Base-by-base conservation (phyloP, 1,140 invertebrate species). In the Neodiprion pinetum region DNA sequence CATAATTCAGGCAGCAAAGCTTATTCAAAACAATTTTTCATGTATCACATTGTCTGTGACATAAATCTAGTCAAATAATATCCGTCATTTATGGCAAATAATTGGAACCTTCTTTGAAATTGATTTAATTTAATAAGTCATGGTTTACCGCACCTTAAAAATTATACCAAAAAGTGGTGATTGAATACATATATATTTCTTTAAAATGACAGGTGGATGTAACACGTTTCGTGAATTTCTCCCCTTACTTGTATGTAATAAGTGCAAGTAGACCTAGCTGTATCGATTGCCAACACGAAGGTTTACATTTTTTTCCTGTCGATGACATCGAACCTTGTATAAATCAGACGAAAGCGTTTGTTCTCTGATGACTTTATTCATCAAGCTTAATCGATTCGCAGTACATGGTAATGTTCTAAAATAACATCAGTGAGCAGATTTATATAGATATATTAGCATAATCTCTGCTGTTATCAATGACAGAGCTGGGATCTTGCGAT, bases 1-100 rank as follows among this genome's bases (percentile, higher is more conserved):
- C 53, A 61, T 61, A 61, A 61, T 8, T 61, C 11, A 61, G 53
- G 53, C 53, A 61, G 53, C 53, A 61, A 61, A 61, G 53, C n/a
- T 61, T 11, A 40, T 5, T 61, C 5, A 17, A 14, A 61, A 8
- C 8, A 61, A 61, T 61, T 61, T 17, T 61, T 17, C 11, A 61
- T 61, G 9, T 14, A 17, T 14, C 11, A 14, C 53, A 12, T 61
- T 61, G 11, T 61, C 53, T 61, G 53, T 61, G n/a, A 61, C n/a
- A 61, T 5, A 61, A 61, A 61, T 61, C 53, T 61, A 61, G 53
- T 61, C 53, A 61, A 61, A 14, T 17, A 0, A 17, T 12, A 14
- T 7, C 11, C 28, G 28, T 40, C 28, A 40, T 40, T 40, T 40
- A 40, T 40, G 28, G 28, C 28, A 61, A 7, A 14, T 61, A 61